Conservation (phyloP, 2,113 vertebrate species). For the Cryptomyrus ogoouensis region DNA sequence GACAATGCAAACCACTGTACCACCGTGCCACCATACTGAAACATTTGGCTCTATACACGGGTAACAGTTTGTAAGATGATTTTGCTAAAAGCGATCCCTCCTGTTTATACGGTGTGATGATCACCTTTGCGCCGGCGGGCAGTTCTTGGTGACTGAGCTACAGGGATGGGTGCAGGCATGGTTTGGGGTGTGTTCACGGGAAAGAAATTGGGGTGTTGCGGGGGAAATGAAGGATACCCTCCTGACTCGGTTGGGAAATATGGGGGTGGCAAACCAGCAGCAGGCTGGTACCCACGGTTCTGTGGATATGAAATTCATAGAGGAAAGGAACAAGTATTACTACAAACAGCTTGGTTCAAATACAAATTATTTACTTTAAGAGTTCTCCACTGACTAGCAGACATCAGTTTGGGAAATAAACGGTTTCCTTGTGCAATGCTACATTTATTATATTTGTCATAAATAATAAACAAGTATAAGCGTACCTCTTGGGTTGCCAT, state of each 20-base stretch:
- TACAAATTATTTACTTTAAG: neutral
- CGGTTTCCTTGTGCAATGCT: neutral
- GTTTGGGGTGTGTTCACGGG: neutral
- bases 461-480: neutral
- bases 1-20: neutral
- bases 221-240: neutral
- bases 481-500: neutral
- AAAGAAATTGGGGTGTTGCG: neutral
- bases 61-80: neutral
- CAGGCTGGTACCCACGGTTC: slow-evolving; percentile 7
- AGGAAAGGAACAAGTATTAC: neutral
- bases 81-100: neutral
- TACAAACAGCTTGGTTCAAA: neutral
- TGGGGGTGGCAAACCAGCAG: neutral
- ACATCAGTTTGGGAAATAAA: neutral
- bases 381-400: neutral
- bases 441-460: neutral
- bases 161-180: neutral
- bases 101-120: neutral
- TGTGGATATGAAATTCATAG: neutral
- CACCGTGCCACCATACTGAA: neutral
- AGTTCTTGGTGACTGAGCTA: neutral
- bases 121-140: neutral
- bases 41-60: neutral
- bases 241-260: neutral